Conservation (phyloP, 2,113 vertebrate species). For the Uria aalge region DNA sequence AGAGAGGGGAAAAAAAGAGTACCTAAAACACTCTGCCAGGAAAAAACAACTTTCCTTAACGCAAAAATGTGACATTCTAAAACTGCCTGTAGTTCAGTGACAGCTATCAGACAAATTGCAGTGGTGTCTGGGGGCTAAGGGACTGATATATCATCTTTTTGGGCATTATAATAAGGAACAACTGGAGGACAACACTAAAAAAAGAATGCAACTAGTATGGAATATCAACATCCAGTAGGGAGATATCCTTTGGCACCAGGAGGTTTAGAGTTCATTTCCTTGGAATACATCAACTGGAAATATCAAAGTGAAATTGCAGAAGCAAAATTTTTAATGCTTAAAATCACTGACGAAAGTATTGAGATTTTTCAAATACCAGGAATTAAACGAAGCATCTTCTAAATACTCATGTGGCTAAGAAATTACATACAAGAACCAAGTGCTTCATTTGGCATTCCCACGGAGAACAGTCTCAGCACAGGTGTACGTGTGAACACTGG, state of each 20-base stretch:
- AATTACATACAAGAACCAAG: neutral
- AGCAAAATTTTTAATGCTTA: neutral
- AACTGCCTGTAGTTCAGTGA: neutral
- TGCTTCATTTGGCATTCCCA: neutral
- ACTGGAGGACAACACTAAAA: slow-evolving; percentile 20
- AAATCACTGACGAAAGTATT: slow-evolving; percentile 1
- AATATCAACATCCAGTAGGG: slow-evolving; percentile 5
- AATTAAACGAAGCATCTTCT: neutral
- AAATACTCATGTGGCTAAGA: neutral
- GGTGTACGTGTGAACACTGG: neutral
- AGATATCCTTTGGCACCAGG: neutral
- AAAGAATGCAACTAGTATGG: slow-evolving; percentile 29
- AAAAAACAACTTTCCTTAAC: neutral
- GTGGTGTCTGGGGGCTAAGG: neutral
- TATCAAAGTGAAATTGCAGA: neutral
- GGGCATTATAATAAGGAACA: neutral
- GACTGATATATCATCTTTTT: neutral
- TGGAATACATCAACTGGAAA: neutral
- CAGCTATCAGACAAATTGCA: neutral
- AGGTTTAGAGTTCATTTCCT: neutral
- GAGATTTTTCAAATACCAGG: slow-evolving; percentile 28
- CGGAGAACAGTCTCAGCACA: neutral
- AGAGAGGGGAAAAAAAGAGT: neutral
- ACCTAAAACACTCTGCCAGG: neutral
- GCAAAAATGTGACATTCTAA: neutral